Percentiles rank a stretch among this genome's conserved stretches.
Evolutionary conservation across 2,113 vertebrate genomes (phyloP).

Genomic region (Gasterosteus aculeatus): DNA sequence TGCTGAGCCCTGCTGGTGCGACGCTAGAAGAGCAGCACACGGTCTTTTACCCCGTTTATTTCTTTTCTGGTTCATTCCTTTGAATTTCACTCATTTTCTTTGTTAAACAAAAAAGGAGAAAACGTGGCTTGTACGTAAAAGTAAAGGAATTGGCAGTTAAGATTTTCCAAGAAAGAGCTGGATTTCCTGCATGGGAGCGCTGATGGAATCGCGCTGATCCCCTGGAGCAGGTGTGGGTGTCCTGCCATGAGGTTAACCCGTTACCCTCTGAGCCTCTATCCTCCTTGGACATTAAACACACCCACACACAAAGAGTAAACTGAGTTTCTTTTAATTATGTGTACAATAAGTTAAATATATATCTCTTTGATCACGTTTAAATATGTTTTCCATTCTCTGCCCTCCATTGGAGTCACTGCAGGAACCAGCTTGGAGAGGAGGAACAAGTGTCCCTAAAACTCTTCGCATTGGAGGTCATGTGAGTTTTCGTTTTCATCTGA

Average conservation of each 20-base stretch:
- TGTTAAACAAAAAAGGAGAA: neutral
- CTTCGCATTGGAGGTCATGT: neutral
- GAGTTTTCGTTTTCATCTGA: neutral
- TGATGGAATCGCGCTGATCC: neutral
- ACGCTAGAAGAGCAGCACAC: neutral
- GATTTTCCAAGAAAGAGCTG: neutral
- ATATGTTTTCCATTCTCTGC: neutral
- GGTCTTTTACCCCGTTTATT: fast-evolving
- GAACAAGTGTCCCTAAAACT: neutral
- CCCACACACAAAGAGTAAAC: neutral
- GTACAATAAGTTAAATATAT: neutral
- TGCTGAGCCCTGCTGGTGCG: slow-evolving; percentile 55
- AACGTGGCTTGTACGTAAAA: neutral
- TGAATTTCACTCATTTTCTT: neutral
- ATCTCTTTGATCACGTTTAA: neutral
- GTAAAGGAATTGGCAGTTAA: neutral
- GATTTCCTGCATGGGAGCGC: neutral
- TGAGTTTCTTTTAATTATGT: no score
- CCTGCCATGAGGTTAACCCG: neutral
- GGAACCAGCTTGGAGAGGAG: neutral
- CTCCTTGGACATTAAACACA: neutral
- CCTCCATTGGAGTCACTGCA: neutral
- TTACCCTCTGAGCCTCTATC: neutral
- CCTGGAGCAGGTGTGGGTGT: neutral
- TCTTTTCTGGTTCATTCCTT: neutral